These are phyloP conservation scores for Scelioninae gen. 2 DNA, from an alignment of 2,888 invertebrate species.

Conservation along the genomic window DNA sequence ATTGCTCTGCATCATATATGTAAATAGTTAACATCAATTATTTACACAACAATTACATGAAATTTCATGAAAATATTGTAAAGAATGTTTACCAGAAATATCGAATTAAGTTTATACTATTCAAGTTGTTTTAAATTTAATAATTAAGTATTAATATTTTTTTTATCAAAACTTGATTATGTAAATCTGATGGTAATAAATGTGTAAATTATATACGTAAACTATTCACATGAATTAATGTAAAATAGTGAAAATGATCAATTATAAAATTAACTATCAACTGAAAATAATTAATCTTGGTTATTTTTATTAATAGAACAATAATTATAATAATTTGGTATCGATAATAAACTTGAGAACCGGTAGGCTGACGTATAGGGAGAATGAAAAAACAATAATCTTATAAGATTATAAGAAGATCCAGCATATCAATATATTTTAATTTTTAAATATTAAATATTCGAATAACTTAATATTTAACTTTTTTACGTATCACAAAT, in stretches of 20 bases:
- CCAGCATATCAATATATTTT: neutral
- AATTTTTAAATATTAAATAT: neutral
- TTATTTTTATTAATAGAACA: neutral
- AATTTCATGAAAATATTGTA: no score
- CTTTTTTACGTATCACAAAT: neutral
- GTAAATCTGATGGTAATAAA: neutral
- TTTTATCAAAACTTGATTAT: neutral
- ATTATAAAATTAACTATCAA: constrained; percentile 1
- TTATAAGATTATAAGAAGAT: neutral
- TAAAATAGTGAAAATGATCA: neutral
- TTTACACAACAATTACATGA: no score
- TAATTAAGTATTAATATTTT: neutral
- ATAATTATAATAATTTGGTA: neutral
- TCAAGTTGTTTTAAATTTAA: no score
- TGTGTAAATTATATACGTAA: neutral
- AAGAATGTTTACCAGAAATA: no score
- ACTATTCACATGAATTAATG: neutral
- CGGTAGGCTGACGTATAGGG: neutral
- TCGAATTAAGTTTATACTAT: no score
- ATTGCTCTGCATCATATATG: no score
- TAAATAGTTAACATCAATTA: no score
- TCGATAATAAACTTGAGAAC: neutral
- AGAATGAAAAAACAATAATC: neutral
- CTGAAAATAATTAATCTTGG: neutral
- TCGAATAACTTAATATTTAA: neutral